Evolutionary conservation across 2,888 invertebrate species (phyloP).

Genomic region (Brenthis ino): DNA sequence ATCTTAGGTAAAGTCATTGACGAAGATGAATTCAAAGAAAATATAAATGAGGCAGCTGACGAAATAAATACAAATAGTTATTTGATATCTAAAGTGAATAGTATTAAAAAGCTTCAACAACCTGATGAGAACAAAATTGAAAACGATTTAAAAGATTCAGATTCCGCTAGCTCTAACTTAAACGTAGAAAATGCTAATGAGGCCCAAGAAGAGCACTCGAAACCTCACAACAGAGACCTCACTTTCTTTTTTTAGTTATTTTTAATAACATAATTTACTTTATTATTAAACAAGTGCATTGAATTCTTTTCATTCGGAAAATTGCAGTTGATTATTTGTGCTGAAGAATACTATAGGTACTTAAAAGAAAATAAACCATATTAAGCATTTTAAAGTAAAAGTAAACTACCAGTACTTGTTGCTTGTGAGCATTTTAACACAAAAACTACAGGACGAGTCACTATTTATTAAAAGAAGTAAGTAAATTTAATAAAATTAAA

Average conservation of each 20-base stretch:
- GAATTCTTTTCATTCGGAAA: constrained; percentile 9
- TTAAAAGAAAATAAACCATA: too few species aligned
- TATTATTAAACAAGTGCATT: constrained; percentile 15
- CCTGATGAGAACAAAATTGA: constrained; percentile 13
- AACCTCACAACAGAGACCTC: constrained; percentile 19
- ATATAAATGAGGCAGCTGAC: constrained; percentile 47
- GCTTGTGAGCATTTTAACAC: too few species aligned
- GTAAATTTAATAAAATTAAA: too few species aligned
- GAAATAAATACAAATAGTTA: constrained; percentile 45
- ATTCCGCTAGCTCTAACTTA: constrained; percentile 2
- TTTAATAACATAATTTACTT: constrained; percentile 16
- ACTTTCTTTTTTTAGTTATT: constrained; percentile 20
- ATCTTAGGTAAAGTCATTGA: constrained; percentile 46
- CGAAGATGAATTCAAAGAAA: constrained; percentile 45
- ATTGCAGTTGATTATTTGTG: constrained; percentile 1
- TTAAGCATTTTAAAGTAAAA: too few species aligned
- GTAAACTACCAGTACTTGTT: too few species aligned
- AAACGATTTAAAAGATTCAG: constrained; percentile 11
- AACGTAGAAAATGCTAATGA: constrained; percentile 18
- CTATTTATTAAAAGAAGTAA: too few species aligned
- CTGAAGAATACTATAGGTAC: too few species aligned
- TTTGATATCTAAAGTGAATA: constrained; percentile 45
- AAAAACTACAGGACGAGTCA: too few species aligned
- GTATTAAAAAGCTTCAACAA: constrained; percentile 29
- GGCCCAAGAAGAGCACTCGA: constrained; percentile 12